Evolutionary conservation across 2,113 vertebrate genomes (phyloP).

Genomic region (Neolamprologus brichardi): DNA sequence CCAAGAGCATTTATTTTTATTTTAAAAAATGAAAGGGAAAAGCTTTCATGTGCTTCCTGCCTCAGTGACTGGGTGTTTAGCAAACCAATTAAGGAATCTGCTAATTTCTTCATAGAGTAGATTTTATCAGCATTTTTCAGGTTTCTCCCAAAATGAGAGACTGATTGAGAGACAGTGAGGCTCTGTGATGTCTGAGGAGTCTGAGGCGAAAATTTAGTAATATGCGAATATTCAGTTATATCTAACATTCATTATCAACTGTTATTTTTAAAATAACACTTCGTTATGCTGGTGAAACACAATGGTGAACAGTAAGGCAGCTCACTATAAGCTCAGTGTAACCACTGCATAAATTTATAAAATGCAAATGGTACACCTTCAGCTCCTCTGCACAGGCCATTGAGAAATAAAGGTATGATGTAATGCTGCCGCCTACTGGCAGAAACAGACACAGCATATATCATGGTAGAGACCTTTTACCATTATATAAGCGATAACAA

Average conservation of each 20-base stretch:
- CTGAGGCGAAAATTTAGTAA: neutral
- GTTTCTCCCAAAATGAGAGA: neutral
- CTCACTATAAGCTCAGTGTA: neutral
- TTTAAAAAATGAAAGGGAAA: neutral
- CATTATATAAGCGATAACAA: neutral
- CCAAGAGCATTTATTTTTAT: neutral
- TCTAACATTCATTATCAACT: neutral
- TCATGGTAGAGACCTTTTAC: neutral
- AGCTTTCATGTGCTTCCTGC: neutral
- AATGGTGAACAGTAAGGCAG: neutral
- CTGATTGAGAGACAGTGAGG: neutral
- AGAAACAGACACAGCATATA: neutral
- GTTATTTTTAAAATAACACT: neutral
- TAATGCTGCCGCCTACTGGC: slow-evolving; percentile 44
- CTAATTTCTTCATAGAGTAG: neutral
- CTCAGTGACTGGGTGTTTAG: too few relatives aligned
- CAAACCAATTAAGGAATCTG: neutral
- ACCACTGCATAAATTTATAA: neutral
- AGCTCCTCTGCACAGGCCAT: neutral
- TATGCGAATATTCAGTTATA: accelerated
- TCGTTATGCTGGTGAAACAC: accelerated
- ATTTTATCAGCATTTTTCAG: neutral
- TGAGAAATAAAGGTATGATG: neutral
- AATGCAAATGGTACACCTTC: neutral
- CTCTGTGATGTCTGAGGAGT: neutral